These are phyloP conservation scores for Leptinotarsa lineolata DNA, from an alignment of 1,140 invertebrate species.

Conservation along the genomic window DNA sequence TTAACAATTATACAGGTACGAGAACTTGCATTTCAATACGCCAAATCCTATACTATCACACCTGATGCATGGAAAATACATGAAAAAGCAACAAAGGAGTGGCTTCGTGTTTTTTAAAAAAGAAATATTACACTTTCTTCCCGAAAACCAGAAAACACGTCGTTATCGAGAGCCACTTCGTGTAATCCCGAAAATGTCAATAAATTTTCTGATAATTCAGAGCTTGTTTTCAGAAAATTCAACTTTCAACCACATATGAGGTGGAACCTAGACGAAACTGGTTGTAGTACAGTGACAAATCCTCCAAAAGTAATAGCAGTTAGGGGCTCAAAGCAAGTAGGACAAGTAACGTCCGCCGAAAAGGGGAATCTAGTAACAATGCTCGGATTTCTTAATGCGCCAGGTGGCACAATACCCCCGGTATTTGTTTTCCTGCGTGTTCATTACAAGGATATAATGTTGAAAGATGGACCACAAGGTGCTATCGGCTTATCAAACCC, in stretches of 20 bases:
- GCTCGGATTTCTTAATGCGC: neutral
- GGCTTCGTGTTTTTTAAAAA: neutral
- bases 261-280: neutral
- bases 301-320: constrained; percentile 26
- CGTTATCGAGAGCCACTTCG: neutral
- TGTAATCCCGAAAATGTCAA: neutral
- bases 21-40: too few species aligned
- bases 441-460: neutral
- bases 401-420: neutral
- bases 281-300: neutral
- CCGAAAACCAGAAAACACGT: neutral
- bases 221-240: too few species aligned
- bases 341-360: neutral
- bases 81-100: neutral
- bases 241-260: neutral
- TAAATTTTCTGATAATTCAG: neutral
- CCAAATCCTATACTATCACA: neutral
- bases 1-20: too few species aligned
- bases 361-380: neutral
- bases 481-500: too few species aligned
- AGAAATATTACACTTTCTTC: neutral
- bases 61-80: neutral
- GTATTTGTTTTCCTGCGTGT: neutral
- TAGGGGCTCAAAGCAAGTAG: neutral
- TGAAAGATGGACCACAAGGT: neutral